Base-by-base conservation (phyloP, 1,140 invertebrate genomes). In the Goniozus legneri region DNA sequence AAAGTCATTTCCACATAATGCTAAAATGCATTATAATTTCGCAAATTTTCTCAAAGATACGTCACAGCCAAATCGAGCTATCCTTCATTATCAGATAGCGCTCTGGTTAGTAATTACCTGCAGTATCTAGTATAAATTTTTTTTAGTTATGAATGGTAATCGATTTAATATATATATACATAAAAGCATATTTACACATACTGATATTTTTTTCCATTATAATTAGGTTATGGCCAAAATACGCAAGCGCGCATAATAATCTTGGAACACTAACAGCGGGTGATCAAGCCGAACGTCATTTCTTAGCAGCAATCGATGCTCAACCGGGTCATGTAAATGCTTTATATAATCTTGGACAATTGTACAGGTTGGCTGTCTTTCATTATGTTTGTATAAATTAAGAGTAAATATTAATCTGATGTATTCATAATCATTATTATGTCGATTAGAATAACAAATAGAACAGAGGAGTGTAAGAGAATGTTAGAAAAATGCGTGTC, bases 11-110 rank as follows among this genome's bases (percentile, higher is more conserved):
- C 90, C 91, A 1, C 82, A 88, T 67, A 95, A 94, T 67, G 90
- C 90, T 18, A 94, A 95, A 76, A 84, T 92, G 75, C 91, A 93
- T 75, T 95, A 92, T 77, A 94, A 94, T 73, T 92, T 88, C 68
- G 91, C 85, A 15, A 95, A 95, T 77, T 86, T 89, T 64, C 79
- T 90, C 40, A 83, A 88, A 65, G 91, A 93, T 67, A 77, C 82
- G 10, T 82, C 83, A 19, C 77, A 85, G 54, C 79, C 80, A 36
- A 82, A 87, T 35, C 72, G 81, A 39, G 91, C 91, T 2, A 83
- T 86, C 30, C 72, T 82, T 54, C 90, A 93, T 72, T 95, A 93
- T 73, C 82, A 82, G 58, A 80, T 83, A 69, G 88, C 91, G 6
- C 75, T 94, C 18, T 86, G 83, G 91, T 93, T 75, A 84, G 82